phyloP scores from a whole-genome alignment of 1,140 invertebrate species.

The Atta colombica region DNA sequence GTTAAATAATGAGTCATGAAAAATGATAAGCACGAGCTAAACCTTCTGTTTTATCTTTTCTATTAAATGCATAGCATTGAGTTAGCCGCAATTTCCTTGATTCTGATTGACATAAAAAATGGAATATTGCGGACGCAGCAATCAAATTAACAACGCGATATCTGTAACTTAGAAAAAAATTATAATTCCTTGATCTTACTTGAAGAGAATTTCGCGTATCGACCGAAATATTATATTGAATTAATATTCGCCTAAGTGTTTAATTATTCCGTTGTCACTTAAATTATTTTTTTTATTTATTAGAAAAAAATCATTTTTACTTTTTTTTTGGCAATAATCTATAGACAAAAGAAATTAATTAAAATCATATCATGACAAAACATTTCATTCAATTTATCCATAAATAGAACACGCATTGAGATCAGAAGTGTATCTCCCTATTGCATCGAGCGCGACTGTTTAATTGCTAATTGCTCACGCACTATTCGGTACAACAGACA shows the following conservation, averaged over 20 bases:
- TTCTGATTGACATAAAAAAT: slow-evolving; percentile 15
- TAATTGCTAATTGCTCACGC: slow-evolving; percentile 53
- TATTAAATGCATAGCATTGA: slow-evolving; percentile 3
- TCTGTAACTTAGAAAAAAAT: neutral
- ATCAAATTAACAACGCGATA: slow-evolving; percentile 11
- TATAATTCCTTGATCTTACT: neutral
- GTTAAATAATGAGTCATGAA: slow-evolving; percentile 3
- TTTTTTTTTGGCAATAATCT: neutral
- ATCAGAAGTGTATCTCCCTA: neutral
- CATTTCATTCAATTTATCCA: neutral
- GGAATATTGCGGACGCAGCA: slow-evolving; percentile 12
- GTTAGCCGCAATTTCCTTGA: neutral
- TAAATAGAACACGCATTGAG: slow-evolving; percentile 16
- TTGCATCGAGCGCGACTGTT: slow-evolving; percentile 12
- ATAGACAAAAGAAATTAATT: neutral
- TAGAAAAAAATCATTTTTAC: neutral
- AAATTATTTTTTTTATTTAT: slow-evolving; percentile 1
- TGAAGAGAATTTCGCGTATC: neutral
- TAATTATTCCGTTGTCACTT: neutral
- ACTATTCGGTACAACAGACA: slow-evolving; percentile 26
- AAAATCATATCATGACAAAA: neutral
- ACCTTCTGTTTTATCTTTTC: slow-evolving; percentile 10
- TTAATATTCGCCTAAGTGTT: neutral
- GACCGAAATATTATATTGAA: neutral
- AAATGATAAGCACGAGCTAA: slow-evolving; percentile 15